These are phyloP conservation scores for Phortica okadai DNA, from an alignment of 2,888 invertebrate genomes.

Conservation along the genomic window DNA sequence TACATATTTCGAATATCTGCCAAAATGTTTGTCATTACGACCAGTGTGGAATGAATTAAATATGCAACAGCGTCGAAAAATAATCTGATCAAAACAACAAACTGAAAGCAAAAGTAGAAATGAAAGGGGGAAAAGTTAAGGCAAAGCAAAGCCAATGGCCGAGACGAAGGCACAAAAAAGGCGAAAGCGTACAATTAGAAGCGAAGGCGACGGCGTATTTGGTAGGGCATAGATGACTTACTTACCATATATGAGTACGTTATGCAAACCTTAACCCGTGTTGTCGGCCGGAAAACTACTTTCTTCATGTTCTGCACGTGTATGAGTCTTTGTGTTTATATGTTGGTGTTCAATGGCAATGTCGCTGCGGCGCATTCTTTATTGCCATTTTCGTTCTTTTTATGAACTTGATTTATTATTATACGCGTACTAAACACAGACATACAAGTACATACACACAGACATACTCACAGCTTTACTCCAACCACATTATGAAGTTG, in stretches of 20 bases:
- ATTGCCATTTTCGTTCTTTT: not conserved
- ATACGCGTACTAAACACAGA: conserved; percentile 1
- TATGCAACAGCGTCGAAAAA: not conserved
- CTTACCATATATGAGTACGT: not conserved
- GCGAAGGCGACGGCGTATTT: too few relatives aligned
- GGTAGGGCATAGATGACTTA: not conserved
- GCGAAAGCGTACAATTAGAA: too few relatives aligned
- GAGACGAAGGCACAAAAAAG: too few relatives aligned
- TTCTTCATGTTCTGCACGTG: not conserved
- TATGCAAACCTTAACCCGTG: not conserved
- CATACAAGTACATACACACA: not conserved
- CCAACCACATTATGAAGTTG: not conserved
- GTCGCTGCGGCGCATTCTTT: not conserved
- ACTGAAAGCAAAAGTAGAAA: not conserved
- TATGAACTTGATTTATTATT: conserved; percentile 13
- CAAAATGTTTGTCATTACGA: too few relatives aligned
- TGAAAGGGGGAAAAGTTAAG: too few relatives aligned
- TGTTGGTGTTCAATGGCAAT: not conserved
- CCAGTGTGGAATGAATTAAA: not conserved
- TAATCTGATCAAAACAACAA: not conserved
- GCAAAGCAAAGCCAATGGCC: too few relatives aligned
- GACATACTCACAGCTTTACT: not conserved
- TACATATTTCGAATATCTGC: too few relatives aligned
- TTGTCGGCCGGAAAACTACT: conserved; percentile 8
- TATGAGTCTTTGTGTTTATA: not conserved